These are phyloP conservation scores for Eupithecia exiguata DNA, from an alignment of 2,888 invertebrate genomes.

Conservation along the genomic window DNA sequence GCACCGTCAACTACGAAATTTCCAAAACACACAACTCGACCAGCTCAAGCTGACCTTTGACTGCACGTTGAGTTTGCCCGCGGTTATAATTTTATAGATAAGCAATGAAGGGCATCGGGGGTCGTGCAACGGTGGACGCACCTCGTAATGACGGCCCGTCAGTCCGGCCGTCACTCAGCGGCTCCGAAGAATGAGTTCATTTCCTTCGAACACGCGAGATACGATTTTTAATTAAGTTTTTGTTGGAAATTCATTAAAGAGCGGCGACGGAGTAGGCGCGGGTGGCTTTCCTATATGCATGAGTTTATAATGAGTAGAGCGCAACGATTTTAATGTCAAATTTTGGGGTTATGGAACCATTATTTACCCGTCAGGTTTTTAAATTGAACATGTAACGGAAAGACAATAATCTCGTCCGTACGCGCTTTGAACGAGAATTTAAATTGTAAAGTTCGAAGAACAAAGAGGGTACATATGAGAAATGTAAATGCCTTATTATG, in stretches of 20 bases:
- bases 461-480: conserved; percentile 57
- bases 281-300: conserved; percentile 70
- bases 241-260: conserved; percentile 82
- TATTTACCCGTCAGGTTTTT: conserved; percentile 59
- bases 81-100: conserved; percentile 57
- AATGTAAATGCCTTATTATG: conserved; percentile 73
- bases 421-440: conserved; percentile 46
- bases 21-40: conserved; percentile 69
- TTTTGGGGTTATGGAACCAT: conserved; percentile 61
- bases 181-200: conserved; percentile 82
- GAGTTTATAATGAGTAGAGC: conserved; percentile 68
- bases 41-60: conserved; percentile 65
- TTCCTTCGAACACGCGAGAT: conserved; percentile 82
- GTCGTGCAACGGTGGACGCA: conserved; percentile 64
- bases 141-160: conserved; percentile 76
- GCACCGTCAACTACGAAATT: conserved; percentile 73
- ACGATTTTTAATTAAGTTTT: conserved; percentile 84
- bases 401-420: conserved; percentile 39
- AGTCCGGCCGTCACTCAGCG: conserved; percentile 78
- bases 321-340: conserved; percentile 56
- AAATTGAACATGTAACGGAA: conserved; percentile 58
- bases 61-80: conserved; percentile 57
- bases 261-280: conserved; percentile 65
- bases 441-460: conserved; percentile 56
- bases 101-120: conserved; percentile 57